These are phyloP conservation scores for Keiferia lycopersicella DNA, from an alignment of 2,888 invertebrate species.

Conservation along the genomic window DNA sequence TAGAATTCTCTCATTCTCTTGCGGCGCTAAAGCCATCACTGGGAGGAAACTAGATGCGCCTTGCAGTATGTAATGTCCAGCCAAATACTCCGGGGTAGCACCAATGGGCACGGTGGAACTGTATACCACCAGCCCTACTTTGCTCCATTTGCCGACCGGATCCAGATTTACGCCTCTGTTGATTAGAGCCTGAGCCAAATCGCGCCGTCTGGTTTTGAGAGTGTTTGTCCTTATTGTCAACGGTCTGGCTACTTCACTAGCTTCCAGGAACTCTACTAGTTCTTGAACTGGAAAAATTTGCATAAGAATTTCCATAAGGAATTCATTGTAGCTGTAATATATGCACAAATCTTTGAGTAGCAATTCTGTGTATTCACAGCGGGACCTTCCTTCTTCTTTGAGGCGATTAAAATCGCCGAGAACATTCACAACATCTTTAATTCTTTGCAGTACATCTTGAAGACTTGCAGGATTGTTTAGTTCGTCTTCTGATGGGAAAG, in stretches of 20 bases:
- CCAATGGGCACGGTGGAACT: conserved; percentile 98
- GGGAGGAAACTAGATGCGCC: conserved; percentile 98
- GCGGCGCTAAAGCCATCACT: conserved; percentile 98
- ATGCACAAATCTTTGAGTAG: conserved; percentile 92
- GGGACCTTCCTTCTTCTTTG: conserved; percentile 85
- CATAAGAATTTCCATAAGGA: conserved; percentile 95
- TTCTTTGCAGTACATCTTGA: conserved; percentile 93
- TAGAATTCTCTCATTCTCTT: conserved; percentile 95
- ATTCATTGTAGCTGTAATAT: conserved; percentile 98
- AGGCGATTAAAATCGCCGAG: conserved; percentile 89
- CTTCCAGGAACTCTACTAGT: conserved; percentile 96
- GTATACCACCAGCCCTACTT: conserved; percentile 97
- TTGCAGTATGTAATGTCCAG: conserved; percentile 98
- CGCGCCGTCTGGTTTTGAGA: conserved; percentile 94
- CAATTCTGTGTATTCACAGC: conserved; percentile 91
- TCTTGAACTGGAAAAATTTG: conserved; percentile 93
- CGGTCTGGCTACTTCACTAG: conserved; percentile 97
- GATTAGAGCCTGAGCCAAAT: conserved; percentile 96
- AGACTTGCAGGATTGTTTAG: conserved; percentile 86
- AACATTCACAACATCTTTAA: conserved; percentile 91
- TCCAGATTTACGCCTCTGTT: conserved; percentile 98
- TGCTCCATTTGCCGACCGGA: conserved; percentile 99
- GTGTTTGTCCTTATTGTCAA: conserved; percentile 98
- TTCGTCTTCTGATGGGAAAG: conserved; percentile 89
- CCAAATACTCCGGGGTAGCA: conserved; percentile 99